phyloP scores from a whole-genome alignment of 2,888 invertebrate genomes.

The Apocheima hispidaria region DNA sequence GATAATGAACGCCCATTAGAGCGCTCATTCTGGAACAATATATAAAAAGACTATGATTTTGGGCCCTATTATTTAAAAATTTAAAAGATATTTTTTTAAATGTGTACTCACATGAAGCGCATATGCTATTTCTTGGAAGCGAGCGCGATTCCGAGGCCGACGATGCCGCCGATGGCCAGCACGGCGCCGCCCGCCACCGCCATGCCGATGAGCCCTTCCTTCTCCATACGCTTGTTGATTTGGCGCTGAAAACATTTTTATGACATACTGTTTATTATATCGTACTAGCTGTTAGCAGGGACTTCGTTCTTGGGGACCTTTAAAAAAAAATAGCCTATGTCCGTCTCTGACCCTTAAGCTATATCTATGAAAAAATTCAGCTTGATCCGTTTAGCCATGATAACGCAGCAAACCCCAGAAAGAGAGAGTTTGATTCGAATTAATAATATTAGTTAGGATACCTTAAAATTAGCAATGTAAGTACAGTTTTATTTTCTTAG shows the following conservation, averaged over 20 bases:
- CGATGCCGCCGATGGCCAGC: constrained; percentile 92
- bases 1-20: constrained; percentile 72
- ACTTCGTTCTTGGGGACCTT: too few species aligned
- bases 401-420: too few species aligned
- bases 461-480: too few species aligned
- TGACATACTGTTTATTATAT: not conserved
- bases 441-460: too few species aligned
- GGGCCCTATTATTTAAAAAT: not conserved
- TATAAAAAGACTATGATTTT: constrained; percentile 31
- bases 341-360: too few species aligned
- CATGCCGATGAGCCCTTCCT: constrained; percentile 95
- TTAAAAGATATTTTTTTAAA: too few species aligned
- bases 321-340: too few species aligned
- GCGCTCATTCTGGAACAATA: constrained; percentile 78
- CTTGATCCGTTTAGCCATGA: too few species aligned
- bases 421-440: too few species aligned
- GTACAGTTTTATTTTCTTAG: too few species aligned
- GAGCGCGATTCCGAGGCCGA: constrained; percentile 94
- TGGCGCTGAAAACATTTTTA: constrained; percentile 88
- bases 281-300: not conserved
- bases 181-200: constrained; percentile 96
- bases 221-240: constrained; percentile 96
- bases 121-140: constrained; percentile 86
- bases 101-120: constrained; percentile 71
- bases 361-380: too few species aligned